A percentile compares a stretch with the other conserved stretches of the same genome.
These are phyloP conservation scores for Oxyscelio sp. DNA, from an alignment of 2,888 invertebrate genomes.

Conservation along the genomic window DNA sequence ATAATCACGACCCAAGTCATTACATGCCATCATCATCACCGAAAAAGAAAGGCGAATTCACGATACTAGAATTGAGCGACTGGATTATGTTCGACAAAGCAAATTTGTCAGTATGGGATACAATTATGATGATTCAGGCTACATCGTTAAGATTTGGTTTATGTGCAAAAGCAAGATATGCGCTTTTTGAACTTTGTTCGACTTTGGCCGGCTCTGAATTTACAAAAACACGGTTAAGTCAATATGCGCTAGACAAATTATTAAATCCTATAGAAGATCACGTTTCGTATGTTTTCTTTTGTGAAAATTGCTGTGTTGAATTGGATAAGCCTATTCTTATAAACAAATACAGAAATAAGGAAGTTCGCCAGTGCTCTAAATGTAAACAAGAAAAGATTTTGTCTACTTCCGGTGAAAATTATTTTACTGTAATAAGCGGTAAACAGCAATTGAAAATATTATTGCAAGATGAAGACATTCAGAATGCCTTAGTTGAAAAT, in stretches of 20 bases:
- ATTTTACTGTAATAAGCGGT: slow-evolving; percentile 2
- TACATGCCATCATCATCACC: neutral
- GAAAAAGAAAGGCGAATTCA: neutral
- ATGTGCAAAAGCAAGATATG: slow-evolving; percentile 4
- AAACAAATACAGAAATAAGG: slow-evolving; percentile 8
- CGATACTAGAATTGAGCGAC: slow-evolving; percentile 14
- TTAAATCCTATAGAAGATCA: slow-evolving; percentile 8
- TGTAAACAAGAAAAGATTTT: slow-evolving; percentile 25
- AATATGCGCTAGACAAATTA: slow-evolving; percentile 11
- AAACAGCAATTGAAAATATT: slow-evolving; percentile 24
- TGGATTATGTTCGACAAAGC: slow-evolving; percentile 17
- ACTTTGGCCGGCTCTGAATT: slow-evolving; percentile 14
- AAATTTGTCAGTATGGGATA: slow-evolving; percentile 17
- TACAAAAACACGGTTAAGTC: neutral
- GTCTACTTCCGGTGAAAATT: slow-evolving; percentile 10
- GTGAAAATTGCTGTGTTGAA: slow-evolving; percentile 16
- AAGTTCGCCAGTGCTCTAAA: neutral
- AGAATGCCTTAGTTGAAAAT: slow-evolving; percentile 12
- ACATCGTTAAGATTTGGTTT: slow-evolving; percentile 1
- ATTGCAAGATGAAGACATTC: slow-evolving; percentile 8
- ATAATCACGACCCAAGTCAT: neutral
- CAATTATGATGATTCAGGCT: slow-evolving; percentile 11
- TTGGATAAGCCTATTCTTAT: slow-evolving; percentile 7
- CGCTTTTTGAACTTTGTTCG: slow-evolving; percentile 14
- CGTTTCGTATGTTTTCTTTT: slow-evolving; percentile 11